A percentile compares a stretch with the other conserved stretches of the same genome.
Evolutionary conservation across 1,140 invertebrate species (phyloP).

Genomic region (Chironomus striatipennis): DNA sequence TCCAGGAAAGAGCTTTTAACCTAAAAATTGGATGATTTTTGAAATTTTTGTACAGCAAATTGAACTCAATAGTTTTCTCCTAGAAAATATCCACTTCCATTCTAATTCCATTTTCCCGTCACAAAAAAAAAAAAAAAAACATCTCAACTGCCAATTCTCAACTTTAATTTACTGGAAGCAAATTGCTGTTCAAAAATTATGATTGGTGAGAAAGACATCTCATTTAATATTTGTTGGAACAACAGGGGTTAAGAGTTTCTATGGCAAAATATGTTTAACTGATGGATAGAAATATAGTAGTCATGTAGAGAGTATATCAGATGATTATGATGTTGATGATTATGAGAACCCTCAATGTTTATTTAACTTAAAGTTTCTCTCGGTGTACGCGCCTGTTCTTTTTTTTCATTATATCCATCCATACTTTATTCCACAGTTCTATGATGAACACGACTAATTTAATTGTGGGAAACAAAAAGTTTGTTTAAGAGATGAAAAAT

Average conservation of each 20-base stretch:
- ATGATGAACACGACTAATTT: slow-evolving; percentile 18
- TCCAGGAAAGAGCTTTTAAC: no score
- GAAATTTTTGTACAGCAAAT: no score
- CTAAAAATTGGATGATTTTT: no score
- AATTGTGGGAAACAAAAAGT: slow-evolving; percentile 20
- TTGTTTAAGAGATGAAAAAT: slow-evolving; percentile 17
- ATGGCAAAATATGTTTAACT: no score
- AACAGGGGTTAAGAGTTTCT: no score
- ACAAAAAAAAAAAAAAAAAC: no score
- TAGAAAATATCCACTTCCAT: no score
- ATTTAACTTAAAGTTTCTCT: slow-evolving; percentile 23
- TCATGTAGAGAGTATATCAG: not conserved
- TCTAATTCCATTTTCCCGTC: no score
- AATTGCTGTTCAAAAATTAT: not conserved
- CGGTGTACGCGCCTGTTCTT: not conserved
- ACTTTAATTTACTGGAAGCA: no score
- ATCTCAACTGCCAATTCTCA: no score
- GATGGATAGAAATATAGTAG: slow-evolving; percentile 5
- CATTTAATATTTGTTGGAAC: not conserved
- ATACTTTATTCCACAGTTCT: not conserved
- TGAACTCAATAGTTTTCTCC: no score
- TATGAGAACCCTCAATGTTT: slow-evolving; percentile 9
- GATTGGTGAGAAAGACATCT: not conserved
- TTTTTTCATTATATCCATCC: not conserved
- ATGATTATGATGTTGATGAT: slow-evolving; percentile 2